phyloP scores from a whole-genome alignment of 2,888 invertebrate species.

The Tiliacea aurago region DNA sequence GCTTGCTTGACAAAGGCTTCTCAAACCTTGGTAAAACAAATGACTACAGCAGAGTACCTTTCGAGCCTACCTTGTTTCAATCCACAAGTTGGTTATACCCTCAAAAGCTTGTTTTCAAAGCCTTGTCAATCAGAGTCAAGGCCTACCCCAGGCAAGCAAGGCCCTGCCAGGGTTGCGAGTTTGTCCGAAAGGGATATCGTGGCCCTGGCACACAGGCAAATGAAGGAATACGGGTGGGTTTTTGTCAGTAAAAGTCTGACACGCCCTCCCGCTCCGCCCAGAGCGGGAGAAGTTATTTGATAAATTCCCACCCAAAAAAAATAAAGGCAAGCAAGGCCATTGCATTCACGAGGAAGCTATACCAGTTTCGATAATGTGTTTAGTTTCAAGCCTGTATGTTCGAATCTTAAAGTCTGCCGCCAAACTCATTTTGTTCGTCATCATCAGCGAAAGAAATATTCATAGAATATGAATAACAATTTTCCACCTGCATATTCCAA shows the following conservation, averaged over 20 bases:
- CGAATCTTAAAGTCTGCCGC: background rate
- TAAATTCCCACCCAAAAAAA: too few species aligned
- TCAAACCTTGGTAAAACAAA: background rate
- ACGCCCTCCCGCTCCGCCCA: too few species aligned
- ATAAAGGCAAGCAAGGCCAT: too few species aligned
- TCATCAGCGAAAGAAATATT: background rate
- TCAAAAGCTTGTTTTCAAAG: conserved; percentile 11
- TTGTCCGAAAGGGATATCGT: too few species aligned
- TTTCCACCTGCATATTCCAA: background rate
- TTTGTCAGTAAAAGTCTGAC: too few species aligned
- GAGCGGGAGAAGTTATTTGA: too few species aligned
- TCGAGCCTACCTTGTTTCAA: background rate
- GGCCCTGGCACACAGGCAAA: too few species aligned
- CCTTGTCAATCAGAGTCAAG: conserved; percentile 11
- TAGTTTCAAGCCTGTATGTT: background rate
- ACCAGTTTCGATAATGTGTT: too few species aligned
- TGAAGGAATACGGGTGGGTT: too few species aligned
- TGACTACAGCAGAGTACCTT: background rate
- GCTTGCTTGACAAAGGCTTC: background rate
- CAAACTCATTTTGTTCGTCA: background rate
- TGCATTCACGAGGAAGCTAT: background rate
- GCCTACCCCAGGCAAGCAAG: background rate
- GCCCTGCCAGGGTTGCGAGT: too few species aligned
- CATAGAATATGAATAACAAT: background rate
- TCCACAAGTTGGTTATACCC: conserved; percentile 30